Base-by-base conservation (phyloP, 2,797 vertebrate species). In the Hapalemur alaotrensis region DNA sequence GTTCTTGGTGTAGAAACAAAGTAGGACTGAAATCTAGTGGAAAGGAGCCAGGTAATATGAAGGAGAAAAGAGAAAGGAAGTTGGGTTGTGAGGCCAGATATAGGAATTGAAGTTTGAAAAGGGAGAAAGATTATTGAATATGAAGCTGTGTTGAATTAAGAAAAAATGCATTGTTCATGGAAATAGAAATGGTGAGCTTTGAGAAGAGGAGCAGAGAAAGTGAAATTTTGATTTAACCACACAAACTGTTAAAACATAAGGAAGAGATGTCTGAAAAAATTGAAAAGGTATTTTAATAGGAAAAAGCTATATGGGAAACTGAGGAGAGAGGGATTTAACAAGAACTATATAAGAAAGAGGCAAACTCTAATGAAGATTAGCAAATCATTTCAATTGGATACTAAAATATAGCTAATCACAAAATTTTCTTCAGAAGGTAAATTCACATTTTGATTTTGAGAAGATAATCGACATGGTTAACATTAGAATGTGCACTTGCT, bases 1-100 rank as follows among this genome's bases (percentile, higher is more conserved):
- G 30, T 63, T 95, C 59, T 85, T 89, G 52, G 59, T 84, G 10
- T 61, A 73, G 75, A 95, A 97, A 89, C 57, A 95, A 79, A 96
- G 22, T 50, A 94, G 25, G 59, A 61, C 57, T 93, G 70, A 93
- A 90, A 95, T 93, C 61, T 48, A 50, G 32, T 79, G 61, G 52
- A 96, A 96, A 83, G 23, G 7, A 90, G 23, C 63, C 83, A 93
- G 79, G 63, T n/a, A 87, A 43, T 72, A 82, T 81, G 73, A 95
- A 88, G 32, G 32, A 54, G 18, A 79, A 91, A 91, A 90, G 23
- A 54, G 46, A 59, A 75, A 86, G 41, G 30, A 59, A 61, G n/a
- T 59, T 28, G 32, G 32, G 12, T 41, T 75, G 2, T 61, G 20
- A 81, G 30, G 14, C 48, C 57, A 89, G 41, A 94, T 84, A 70